A percentile compares a stretch with the other conserved stretches of the same genome.
phyloP scores from a whole-genome alignment of 2,888 invertebrate genomes.

The Apotomis betuletana region DNA sequence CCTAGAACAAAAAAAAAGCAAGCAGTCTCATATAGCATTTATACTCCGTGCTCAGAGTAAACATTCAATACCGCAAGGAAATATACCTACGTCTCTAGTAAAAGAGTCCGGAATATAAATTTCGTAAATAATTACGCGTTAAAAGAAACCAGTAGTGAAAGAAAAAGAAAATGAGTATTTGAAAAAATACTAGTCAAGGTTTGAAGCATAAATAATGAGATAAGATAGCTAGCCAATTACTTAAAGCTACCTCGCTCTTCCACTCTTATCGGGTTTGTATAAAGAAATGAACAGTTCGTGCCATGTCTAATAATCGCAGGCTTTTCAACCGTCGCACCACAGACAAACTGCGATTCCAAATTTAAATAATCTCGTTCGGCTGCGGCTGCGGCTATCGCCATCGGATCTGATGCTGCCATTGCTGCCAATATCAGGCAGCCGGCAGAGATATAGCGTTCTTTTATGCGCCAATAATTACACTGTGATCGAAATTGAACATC shows the following conservation, averaged over 20 bases:
- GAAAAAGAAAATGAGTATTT: background rate
- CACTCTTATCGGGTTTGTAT: slow-evolving; percentile 2
- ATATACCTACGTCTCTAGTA: no score
- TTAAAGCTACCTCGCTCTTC: background rate
- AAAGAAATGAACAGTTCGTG: slow-evolving; percentile 30
- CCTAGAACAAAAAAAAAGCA: background rate
- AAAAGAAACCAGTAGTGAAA: no score
- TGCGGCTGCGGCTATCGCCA: slow-evolving; percentile 7
- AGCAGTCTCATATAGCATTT: no score
- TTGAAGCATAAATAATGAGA: background rate
- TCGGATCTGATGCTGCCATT: slow-evolving; percentile 19
- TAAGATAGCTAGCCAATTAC: slow-evolving; percentile 1
- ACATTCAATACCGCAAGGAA: no score
- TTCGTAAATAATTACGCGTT: no score
- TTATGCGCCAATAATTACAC: slow-evolving; percentile 5
- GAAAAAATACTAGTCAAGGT: background rate
- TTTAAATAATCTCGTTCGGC: slow-evolving; percentile 28
- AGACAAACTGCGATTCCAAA: slow-evolving; percentile 29
- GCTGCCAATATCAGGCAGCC: slow-evolving; percentile 24
- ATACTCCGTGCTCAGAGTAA: no score
- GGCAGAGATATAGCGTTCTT: background rate
- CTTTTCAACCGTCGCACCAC: slow-evolving; percentile 30
- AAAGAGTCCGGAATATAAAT: no score
- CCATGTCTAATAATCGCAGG: slow-evolving; percentile 30
- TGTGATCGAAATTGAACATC: background rate